Percentiles rank a stretch among this genome's conserved stretches.
Conservation (phyloP, 2,888 invertebrate genomes). For the Dexiosoma caninum region DNA sequence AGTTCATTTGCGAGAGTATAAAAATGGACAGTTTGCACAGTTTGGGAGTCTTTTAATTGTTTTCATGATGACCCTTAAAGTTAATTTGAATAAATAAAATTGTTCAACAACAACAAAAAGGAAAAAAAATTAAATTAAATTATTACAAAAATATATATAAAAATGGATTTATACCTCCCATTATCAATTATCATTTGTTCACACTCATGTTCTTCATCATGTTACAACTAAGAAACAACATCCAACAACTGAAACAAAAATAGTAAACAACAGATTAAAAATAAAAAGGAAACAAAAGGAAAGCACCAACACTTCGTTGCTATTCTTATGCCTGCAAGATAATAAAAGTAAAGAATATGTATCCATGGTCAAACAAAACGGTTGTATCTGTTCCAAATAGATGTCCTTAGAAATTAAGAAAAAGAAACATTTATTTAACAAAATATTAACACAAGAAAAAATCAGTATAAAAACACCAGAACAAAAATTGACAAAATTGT, state of each 20-base stretch:
- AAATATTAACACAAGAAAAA: too few species aligned
- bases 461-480: background rate
- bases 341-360: slow-evolving; percentile 2
- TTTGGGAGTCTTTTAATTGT: too few species aligned
- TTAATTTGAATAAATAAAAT: too few species aligned
- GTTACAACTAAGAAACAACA: slow-evolving; percentile 60
- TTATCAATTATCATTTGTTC: slow-evolving; percentile 73
- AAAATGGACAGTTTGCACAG: too few species aligned
- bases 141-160: too few species aligned
- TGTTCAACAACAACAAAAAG: too few species aligned
- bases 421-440: slow-evolving; percentile 12
- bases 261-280: too few species aligned
- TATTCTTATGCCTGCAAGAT: slow-evolving; percentile 15
- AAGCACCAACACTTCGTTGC: background rate
- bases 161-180: background rate
- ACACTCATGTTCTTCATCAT: slow-evolving; percentile 63
- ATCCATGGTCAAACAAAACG: slow-evolving; percentile 3
- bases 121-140: too few species aligned
- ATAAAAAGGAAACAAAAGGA: slow-evolving; percentile 3
- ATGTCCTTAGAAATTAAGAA: background rate
- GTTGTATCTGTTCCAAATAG: background rate
- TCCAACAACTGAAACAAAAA: too few species aligned
- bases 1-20: too few species aligned
- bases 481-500: slow-evolving; percentile 34
- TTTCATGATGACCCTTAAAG: too few species aligned